These are phyloP conservation scores for Poeciliopsis retropinna DNA, from an alignment of 2,113 vertebrate genomes.

Conservation along the genomic window DNA sequence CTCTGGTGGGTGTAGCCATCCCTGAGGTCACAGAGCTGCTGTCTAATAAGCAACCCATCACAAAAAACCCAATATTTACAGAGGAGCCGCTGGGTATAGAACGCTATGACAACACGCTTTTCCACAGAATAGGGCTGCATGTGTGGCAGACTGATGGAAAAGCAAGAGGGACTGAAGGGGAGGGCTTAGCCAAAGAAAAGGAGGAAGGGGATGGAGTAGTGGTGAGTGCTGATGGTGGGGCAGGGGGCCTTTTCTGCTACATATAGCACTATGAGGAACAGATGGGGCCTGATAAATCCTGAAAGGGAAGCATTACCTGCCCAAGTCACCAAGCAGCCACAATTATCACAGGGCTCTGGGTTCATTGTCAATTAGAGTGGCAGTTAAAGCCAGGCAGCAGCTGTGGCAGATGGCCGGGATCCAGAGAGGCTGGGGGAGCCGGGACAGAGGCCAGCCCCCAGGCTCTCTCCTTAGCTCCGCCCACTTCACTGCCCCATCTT, in stretches of 20 bases:
- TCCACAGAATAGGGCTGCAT: constrained; percentile 31
- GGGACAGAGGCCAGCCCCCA: constrained; percentile 86
- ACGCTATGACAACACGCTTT: constrained; percentile 60
- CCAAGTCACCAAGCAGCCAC: constrained; percentile 85
- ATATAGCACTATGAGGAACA: constrained; percentile 83
- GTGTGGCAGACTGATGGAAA: constrained; percentile 34
- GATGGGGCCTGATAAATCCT: constrained; percentile 90
- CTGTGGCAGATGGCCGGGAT: constrained; percentile 94
- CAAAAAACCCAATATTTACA: constrained; percentile 71
- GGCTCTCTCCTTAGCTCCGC: constrained; percentile 78
- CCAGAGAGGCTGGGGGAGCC: constrained; percentile 86
- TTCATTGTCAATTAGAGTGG: constrained; percentile 95
- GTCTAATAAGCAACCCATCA: constrained; percentile 76
- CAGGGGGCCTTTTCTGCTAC: constrained; percentile 78
- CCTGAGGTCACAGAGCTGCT: constrained; percentile 69
- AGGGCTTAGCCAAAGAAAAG: constrained; percentile 36
- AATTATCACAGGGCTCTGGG: constrained; percentile 88
- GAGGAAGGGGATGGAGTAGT: constrained; percentile 52
- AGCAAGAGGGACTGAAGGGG: constrained; percentile 8
- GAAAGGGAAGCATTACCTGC: constrained; percentile 92
- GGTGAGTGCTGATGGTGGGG: constrained; percentile 65
- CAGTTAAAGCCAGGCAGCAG: constrained; percentile 87
- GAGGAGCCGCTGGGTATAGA: constrained; percentile 47
- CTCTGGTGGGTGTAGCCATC: constrained; percentile 76
- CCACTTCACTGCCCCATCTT: constrained; percentile 55